Base-by-base conservation (phyloP, 2,888 invertebrate species). In the Cyrtodaria siliqua region DNA sequence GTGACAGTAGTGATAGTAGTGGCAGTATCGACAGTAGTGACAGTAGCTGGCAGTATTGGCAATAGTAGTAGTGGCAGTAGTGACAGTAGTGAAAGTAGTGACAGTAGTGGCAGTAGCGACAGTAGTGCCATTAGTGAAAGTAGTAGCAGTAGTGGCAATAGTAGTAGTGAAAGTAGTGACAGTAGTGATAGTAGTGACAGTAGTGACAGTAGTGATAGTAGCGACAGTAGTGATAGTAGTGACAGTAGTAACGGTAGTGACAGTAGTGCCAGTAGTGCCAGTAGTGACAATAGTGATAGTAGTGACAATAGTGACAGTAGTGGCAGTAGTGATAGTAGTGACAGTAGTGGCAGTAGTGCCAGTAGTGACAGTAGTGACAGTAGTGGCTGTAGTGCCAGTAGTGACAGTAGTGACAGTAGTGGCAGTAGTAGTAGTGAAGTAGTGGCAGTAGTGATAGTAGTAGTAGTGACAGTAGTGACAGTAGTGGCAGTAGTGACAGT, bases 331-430 rank as follows among this genome's bases (percentile, higher is more conserved):
- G 27, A 20, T 26, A 23, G 40, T 24, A 44, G 44, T 62, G 50
- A 52, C 50, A 62, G 62, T 62, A 62, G 61, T 49, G 26, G 61
- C 49, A 61, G 61, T 61, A 47, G 49, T 61, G 49, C 24, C 49
- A 61, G 42, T 56, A 24, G 42, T 56, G 14, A 27, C 29, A n/a
- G 53, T 42, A 64, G 27, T 64, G 27, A 42, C 40, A 64, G 16
- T n/a, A n/a, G n/a, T n/a, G n/a, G n/a, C n/a, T n/a, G n/a, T n/a
- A n/a, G n/a, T n/a, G n/a, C n/a, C n/a, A 61, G 47, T 24, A 49
- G 62, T 62, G 50, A 49, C 50, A 62, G 62, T 62, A 62, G 62
- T 62, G 27, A 49, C 23, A 52, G 29, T 50, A 50, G 52, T 62
- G 50, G 50, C 24, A 50, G 33, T 62, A 62, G 62, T 62, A 62